phyloP scores from a whole-genome alignment of 2,797 vertebrate species.

The Lepus oiostolus region DNA sequence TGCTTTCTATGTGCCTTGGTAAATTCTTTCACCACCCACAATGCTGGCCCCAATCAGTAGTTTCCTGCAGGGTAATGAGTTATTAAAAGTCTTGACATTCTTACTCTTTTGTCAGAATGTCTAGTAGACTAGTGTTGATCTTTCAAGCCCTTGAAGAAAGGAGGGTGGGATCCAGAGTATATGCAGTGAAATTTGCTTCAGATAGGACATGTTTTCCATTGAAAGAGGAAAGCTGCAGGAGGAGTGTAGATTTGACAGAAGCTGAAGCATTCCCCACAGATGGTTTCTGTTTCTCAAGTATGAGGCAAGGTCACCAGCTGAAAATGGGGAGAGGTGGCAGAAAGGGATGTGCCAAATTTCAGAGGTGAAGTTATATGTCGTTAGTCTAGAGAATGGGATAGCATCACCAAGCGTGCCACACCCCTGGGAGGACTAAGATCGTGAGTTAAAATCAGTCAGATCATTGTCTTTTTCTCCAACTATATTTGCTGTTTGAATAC shows the following conservation, averaged over 20 bases:
- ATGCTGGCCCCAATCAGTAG: not conserved
- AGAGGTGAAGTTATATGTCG: slow-evolving; percentile 4
- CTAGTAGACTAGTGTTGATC: not conserved
- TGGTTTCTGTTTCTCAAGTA: slow-evolving; percentile 36
- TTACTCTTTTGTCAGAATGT: not conserved
- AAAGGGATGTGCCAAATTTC: not conserved
- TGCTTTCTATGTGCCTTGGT: no score
- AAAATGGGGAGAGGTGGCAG: not conserved
- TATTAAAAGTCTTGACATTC: not conserved
- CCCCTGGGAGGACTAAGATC: not conserved
- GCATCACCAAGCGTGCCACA: not conserved
- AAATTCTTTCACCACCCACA: no score
- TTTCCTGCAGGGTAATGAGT: not conserved
- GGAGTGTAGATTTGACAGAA: not conserved
- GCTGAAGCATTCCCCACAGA: not conserved
- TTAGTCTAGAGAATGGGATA: not conserved
- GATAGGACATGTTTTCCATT: not conserved
- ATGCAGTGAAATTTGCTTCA: not conserved
- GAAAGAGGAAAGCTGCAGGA: slow-evolving; percentile 14
- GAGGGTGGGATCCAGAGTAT: not conserved
- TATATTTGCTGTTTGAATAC: not conserved
- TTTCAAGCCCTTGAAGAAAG: not conserved
- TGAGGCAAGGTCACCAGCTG: not conserved
- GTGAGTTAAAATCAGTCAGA: slow-evolving; percentile 32
- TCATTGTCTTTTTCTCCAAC: slow-evolving; percentile 13